Evolutionary conservation across 2,888 invertebrate genomes (phyloP).

Genomic region (Oligia strigilis): DNA sequence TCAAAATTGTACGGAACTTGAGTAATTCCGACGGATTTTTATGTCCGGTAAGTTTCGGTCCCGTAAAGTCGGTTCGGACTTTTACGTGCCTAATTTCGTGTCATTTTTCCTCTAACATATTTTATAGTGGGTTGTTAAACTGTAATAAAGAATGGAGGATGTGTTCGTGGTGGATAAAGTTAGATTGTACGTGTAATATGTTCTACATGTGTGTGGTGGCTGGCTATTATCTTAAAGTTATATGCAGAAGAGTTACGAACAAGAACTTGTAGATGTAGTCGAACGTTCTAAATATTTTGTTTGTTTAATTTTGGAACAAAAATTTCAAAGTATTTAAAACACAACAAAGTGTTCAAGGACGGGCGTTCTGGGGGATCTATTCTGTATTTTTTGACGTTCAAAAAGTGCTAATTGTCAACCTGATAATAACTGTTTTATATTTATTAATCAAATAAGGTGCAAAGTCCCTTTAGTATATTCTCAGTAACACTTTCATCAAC

Average conservation of each 20-base stretch:
- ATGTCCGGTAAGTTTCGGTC: slow-evolving; percentile 52
- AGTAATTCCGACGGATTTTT: slow-evolving; percentile 63
- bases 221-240: slow-evolving; percentile 10
- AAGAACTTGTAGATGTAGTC: neutral
- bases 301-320: neutral
- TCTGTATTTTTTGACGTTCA: neutral
- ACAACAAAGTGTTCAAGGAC: neutral
- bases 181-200: slow-evolving; percentile 35
- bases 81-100: slow-evolving; percentile 62
- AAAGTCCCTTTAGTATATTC: neutral
- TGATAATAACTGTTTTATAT: neutral
- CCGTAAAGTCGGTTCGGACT: slow-evolving; percentile 50
- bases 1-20: slow-evolving; percentile 62
- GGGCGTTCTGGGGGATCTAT: no score
- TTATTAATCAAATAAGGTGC: neutral
- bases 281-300: neutral
- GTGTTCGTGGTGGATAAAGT: slow-evolving; percentile 26
- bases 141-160: slow-evolving; percentile 52
- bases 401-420: no score
- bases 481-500: neutral
- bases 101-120: slow-evolving; percentile 60
- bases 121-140: slow-evolving; percentile 62
- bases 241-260: slow-evolving; percentile 12
- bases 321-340: neutral
- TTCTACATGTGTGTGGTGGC: slow-evolving; percentile 14